Base-by-base conservation (phyloP, 2,113 vertebrate species). In the Podiceps cristatus region DNA sequence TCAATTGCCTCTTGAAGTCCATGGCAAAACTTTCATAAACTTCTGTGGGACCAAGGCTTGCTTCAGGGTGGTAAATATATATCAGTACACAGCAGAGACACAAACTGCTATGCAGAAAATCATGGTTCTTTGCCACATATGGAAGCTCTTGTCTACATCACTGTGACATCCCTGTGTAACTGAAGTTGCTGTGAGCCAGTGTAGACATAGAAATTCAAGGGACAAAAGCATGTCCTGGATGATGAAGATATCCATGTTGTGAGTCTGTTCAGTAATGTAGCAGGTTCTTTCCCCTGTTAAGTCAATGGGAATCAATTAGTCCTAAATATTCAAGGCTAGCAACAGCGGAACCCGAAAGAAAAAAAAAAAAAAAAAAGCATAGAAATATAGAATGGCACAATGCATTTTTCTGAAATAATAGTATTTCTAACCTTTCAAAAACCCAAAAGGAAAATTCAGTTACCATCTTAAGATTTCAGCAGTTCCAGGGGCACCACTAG, bases 51-150 rank as follows among this genome's bases (percentile, higher is more conserved):
- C 37, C 31, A 45, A 67, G 25, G 23, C n/a, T 76, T n/a, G 25
- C 44, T 71, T 63, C 40, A 29, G 49, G 33, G 33, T 47, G 18
- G 45, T 82, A 49, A 79, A 64, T 64, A 18, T 2, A 0, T 12
- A 24, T 35, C 27, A 31, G 18, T 22, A 16, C 49, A 33, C 29
- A 75, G 24, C 42, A 78, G 59, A 93, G 18, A 67, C 12, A 45
- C 15, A 50, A 77, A 49, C 22, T 50, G 10, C 64, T 37, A 3
- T n/a, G 11, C 42, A 86, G 92, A 86, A 94, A 67, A 47, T 56
- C 28, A n/a, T 0, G 0, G 22, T 33, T 71, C 25, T 62, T 94
- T 6, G 8, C 20, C 27, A 60, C 15, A 2, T 13, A 11, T 14
- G 53, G 90, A 88, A 85, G 80, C 28, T 80, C 56, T 76, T 62